Evolutionary conservation across 2,797 vertebrate species (phyloP).

Genomic region (Poeciliopsis turneri): DNA sequence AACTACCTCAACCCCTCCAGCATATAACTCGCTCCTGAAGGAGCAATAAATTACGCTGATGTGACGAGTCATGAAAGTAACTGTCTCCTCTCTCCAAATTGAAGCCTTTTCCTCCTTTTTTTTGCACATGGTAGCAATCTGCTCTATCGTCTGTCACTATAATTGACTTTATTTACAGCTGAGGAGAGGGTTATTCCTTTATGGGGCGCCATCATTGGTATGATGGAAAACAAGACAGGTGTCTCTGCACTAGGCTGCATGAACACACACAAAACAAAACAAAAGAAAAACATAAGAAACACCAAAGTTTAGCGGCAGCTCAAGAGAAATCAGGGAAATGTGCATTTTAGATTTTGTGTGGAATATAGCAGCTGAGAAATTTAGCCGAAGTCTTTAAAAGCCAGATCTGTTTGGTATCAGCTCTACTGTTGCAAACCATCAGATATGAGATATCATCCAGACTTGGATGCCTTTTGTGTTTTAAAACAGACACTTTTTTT

Average conservation of each 20-base stretch:
- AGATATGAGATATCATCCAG: not conserved
- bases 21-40: constrained; percentile 21
- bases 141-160: constrained; percentile 39
- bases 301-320: not conserved
- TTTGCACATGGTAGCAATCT: constrained; percentile 43
- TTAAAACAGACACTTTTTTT: not conserved
- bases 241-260: constrained; percentile 7
- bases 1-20: constrained; percentile 28
- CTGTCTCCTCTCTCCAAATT: constrained; percentile 48
- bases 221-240: constrained; percentile 24
- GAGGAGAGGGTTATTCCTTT: constrained; percentile 15
- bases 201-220: constrained; percentile 16
- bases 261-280: not conserved
- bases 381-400: not conserved
- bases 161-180: constrained; percentile 30
- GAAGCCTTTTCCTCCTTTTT: constrained; percentile 40
- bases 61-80: constrained; percentile 46
- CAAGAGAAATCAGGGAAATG: not conserved
- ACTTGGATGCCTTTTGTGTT: not conserved
- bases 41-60: constrained; percentile 55
- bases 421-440: not conserved
- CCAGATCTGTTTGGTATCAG: not conserved
- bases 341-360: not conserved
- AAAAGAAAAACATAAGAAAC: not conserved
- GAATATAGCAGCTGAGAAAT: not conserved